Conservation (phyloP, 2,113 vertebrate genomes). For the Parotia lawesii region DNA sequence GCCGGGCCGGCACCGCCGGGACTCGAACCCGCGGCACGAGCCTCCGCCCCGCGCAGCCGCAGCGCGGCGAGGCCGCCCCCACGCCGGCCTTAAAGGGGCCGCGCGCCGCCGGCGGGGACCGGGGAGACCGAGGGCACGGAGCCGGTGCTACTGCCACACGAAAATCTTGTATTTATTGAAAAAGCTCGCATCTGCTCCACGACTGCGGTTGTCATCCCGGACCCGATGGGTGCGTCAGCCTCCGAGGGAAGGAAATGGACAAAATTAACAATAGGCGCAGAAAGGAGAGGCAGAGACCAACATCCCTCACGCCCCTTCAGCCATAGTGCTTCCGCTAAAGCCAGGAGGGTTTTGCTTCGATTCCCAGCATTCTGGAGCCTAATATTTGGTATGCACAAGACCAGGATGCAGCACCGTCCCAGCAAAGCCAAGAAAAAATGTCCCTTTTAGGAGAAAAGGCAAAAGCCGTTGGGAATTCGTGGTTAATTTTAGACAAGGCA, state of each 20-base stretch:
- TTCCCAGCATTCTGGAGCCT: neutral
- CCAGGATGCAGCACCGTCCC: neutral
- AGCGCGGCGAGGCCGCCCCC: neutral
- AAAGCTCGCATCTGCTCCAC: neutral
- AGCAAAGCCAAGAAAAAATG: neutral
- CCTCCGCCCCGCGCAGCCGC: neutral
- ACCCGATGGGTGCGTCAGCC: neutral
- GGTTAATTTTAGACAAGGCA: neutral
- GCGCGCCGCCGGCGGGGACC: neutral
- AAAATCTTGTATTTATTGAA: neutral
- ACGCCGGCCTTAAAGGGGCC: neutral
- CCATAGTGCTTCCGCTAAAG: neutral
- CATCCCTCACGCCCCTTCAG: accelerated
- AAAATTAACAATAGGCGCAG: neutral
- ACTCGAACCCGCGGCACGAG: accelerated
- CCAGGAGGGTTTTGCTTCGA: too few relatives aligned
- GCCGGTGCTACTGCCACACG: accelerated
- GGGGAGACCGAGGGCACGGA: neutral
- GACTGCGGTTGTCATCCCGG: accelerated
- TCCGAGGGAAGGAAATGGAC: neutral
- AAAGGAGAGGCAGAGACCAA: neutral
- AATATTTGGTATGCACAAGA: accelerated
- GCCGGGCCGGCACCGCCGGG: neutral
- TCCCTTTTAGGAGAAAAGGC: neutral
- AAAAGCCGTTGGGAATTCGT: neutral